Base-by-base conservation (phyloP, 2,888 invertebrate species). In the Chromoteleia sp. region DNA sequence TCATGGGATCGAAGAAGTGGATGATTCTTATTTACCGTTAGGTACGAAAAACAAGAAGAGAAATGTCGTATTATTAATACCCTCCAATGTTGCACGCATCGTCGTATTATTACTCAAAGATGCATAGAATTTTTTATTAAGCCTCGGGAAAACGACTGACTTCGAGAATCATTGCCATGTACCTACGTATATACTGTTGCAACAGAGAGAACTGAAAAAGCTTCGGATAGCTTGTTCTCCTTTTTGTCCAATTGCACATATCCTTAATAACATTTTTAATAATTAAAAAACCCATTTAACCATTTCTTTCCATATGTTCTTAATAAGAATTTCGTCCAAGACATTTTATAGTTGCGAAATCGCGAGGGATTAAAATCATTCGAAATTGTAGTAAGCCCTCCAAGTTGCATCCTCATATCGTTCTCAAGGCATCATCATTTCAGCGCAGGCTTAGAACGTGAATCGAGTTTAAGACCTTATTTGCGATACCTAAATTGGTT, bases 101-200 rank as follows among this genome's bases (percentile, higher is more conserved):
- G 68, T 36, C 36, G 45, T 77, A 65, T 81, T 68, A 43, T 61
- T 77, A 45, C 85, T 85, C 85, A 85, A 79, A 85, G 83, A 84
- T 85, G 84, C 84, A 85, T 85, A 84, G 84, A 85, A 85, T 85
- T 84, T 85, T 85, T 85, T 83, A 84, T 85, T 83, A 73, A 81
- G 77, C 65, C 84, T 84, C 63, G 63, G 45, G 50, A 54, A 54
- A 56, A 61, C 61, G 61, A 77, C 54, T 77, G 48, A 77, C 63
- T 70, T 25, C 25, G 21, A 70, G 70, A 77, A 77, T 70, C 70
- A 77, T 77, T 71, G 50, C 70, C 29, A 10, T 41, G 30, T 36
- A 45, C 17, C 15, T 54, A 52, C 45, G 8, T 59, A 33, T 17
- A 1, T 45, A 45, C 7, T 1, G 33, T 39, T 29, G 39, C 39